These are phyloP conservation scores for Lepus townsendii DNA, from an alignment of 2,797 vertebrate species.

Conservation along the genomic window DNA sequence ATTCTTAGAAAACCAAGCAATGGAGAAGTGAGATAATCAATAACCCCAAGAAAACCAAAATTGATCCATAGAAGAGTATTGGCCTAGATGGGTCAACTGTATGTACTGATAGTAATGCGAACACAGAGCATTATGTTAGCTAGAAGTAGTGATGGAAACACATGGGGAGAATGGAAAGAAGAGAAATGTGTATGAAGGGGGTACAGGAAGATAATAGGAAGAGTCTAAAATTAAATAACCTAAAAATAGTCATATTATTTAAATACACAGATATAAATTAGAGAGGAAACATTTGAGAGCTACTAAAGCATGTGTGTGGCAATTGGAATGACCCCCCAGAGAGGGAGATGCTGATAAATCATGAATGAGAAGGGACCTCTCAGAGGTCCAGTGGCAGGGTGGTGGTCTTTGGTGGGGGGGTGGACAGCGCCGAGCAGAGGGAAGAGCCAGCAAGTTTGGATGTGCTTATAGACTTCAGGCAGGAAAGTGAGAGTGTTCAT, in stretches of 20 bases:
- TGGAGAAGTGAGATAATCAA: constrained; percentile 32
- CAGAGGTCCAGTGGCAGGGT: not conserved
- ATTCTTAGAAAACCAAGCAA: constrained; percentile 15
- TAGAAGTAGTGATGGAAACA: not conserved
- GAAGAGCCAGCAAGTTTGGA: not conserved
- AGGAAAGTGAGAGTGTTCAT: not conserved
- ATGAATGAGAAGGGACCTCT: not conserved
- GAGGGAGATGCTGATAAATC: not conserved
- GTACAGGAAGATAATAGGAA: constrained; percentile 16
- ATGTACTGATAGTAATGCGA: not conserved
- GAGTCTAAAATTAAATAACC: constrained; percentile 40
- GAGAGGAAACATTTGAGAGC: constrained; percentile 50
- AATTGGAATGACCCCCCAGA: not conserved
- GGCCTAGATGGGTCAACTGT: not conserved
- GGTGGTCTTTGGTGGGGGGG: not conserved
- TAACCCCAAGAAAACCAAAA: not conserved
- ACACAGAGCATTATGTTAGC: not conserved
- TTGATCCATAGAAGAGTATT: not conserved
- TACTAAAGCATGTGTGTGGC: not conserved
- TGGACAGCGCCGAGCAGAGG: not conserved
- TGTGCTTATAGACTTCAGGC: not conserved
- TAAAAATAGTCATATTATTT: constrained; percentile 64
- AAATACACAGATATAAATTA: constrained; percentile 26
- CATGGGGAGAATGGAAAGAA: not conserved
- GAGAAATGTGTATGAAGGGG: not conserved